phyloP scores from a whole-genome alignment of 53 echinoderm and acorn worm species.

The Stichopus horrens region DNA sequence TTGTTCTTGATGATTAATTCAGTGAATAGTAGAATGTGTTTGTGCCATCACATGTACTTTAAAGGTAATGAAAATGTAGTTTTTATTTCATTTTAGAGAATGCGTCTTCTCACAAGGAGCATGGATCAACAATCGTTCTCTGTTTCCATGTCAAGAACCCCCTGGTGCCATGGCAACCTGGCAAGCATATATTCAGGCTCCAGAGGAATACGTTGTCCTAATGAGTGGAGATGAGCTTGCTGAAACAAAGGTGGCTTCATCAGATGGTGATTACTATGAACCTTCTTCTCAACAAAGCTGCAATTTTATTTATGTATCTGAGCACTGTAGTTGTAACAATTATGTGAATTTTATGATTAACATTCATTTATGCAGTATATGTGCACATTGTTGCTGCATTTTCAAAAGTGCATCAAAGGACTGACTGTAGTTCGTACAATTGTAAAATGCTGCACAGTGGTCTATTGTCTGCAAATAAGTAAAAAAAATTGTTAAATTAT shows the following conservation, averaged over 20 bases:
- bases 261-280: neutral
- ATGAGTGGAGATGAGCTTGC: constrained; percentile 93
- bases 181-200: constrained; percentile 81
- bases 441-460: no score
- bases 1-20: neutral
- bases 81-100: constrained; percentile 50
- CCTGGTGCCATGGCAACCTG: constrained; percentile 91
- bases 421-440: no score
- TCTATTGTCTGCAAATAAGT: no score
- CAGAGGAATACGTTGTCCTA: constrained; percentile 68
- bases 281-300: neutral
- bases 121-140: constrained; percentile 93
- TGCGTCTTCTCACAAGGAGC: constrained; percentile 94
- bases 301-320: no score
- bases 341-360: no score
- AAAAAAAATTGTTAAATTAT: no score
- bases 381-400: no score
- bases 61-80: neutral
- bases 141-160: constrained; percentile 94
- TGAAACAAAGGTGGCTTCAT: neutral
- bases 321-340: no score
- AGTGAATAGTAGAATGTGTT: no score
- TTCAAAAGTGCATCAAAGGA: no score
- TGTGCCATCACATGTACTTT: no score
- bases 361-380: no score